These are phyloP conservation scores for Nomada goodeniana DNA, from an alignment of 2,888 invertebrate species.

Conservation along the genomic window DNA sequence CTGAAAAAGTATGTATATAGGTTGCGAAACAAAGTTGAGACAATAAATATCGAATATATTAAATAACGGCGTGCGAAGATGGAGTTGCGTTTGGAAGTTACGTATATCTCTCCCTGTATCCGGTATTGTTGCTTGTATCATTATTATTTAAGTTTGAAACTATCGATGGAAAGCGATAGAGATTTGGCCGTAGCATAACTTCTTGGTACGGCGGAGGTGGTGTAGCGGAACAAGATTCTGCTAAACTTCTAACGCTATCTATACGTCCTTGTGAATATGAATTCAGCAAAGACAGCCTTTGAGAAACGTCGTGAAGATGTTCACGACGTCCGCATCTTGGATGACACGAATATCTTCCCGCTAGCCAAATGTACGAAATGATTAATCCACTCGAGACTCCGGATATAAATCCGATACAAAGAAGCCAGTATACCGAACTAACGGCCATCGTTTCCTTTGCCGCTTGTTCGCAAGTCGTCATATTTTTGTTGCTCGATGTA, in stretches of 20 bases:
- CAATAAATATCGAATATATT: constrained; percentile 11
- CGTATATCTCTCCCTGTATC: constrained; percentile 23
- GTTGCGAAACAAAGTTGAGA: not conserved
- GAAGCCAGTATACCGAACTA: constrained; percentile 73
- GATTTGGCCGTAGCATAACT: constrained; percentile 74
- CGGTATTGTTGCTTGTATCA: constrained; percentile 18
- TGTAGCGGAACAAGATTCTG: constrained; percentile 77
- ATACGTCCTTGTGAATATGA: constrained; percentile 57
- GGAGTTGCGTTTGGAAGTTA: constrained; percentile 16
- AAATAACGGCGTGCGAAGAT: constrained; percentile 9
- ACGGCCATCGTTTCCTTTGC: not conserved
- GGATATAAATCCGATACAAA: constrained; percentile 76
- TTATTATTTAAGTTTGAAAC: constrained; percentile 47
- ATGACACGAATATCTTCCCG: constrained; percentile 62
- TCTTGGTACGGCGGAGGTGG: constrained; percentile 82
- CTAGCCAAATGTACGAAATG: constrained; percentile 75
- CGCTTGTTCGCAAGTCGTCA: not conserved
- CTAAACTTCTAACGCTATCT: constrained; percentile 42
- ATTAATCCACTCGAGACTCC: constrained; percentile 75
- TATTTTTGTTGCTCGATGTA: not conserved
- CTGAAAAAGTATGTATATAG: constrained; percentile 1
- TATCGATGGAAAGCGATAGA: constrained; percentile 60
- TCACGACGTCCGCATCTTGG: constrained; percentile 2
- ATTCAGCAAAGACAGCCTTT: constrained; percentile 75
- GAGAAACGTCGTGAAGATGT: constrained; percentile 46